Conservation (phyloP, 2,113 vertebrate genomes). For the Ceyx margarethae region DNA sequence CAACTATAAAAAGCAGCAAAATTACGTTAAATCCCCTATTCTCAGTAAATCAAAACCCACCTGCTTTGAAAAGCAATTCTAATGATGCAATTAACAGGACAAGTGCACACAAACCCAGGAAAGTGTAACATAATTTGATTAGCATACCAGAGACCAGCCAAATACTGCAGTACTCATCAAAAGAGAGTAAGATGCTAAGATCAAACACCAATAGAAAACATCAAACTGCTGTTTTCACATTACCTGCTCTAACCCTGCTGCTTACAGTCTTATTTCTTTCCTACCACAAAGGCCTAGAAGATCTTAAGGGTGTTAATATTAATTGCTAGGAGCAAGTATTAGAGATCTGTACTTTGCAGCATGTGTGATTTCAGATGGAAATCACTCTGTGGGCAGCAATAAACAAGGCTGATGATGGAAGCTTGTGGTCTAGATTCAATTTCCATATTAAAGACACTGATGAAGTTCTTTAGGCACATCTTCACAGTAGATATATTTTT, state of each 20-base stretch:
- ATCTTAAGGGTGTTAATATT: not conserved
- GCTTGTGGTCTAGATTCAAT: not conserved
- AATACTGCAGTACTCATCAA: not conserved
- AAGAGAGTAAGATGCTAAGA: not conserved
- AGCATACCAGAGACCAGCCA: not conserved
- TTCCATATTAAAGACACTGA: not conserved
- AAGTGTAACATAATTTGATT: not conserved
- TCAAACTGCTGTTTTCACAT: not conserved
- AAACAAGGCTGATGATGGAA: not conserved
- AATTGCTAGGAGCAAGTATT: not conserved
- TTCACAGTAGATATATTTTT: not conserved
- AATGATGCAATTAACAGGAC: not conserved
- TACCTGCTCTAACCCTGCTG: not conserved
- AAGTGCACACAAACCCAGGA: not conserved
- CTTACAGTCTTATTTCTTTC: not conserved
- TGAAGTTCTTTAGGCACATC: not conserved
- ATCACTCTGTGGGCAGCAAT: not conserved
- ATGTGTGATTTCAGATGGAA: not conserved
- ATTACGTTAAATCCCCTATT: not conserved
- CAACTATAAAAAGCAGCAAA: not conserved
- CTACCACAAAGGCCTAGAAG: not conserved
- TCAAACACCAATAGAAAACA: not conserved
- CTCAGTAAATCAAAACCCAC: not conserved
- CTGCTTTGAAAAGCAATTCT: not conserved
- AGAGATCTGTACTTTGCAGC: not conserved